Evolutionary conservation across 92 coral and sea anemone species (phyloP).

Genomic region (Parazoanthus atlanticus): DNA sequence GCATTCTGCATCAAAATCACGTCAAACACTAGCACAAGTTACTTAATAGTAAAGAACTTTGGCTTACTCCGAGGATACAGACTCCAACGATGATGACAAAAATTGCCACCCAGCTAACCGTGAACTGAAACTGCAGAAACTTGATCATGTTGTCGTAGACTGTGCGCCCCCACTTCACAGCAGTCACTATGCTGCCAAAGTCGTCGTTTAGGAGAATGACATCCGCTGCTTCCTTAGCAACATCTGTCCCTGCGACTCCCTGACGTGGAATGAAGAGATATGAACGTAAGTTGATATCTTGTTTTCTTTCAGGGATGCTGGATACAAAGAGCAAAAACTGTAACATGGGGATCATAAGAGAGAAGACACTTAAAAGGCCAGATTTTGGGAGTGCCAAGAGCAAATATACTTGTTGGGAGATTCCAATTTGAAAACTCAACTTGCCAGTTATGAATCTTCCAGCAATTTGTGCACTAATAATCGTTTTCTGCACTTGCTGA

Average conservation of each 20-base stretch:
- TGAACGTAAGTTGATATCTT: background rate
- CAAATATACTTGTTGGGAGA: too few relatives aligned
- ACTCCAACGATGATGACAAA: slow-evolving; percentile 78
- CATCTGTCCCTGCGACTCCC: slow-evolving; percentile 91
- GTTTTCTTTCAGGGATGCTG: background rate
- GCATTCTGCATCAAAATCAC: too few relatives aligned
- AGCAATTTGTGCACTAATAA: too few relatives aligned
- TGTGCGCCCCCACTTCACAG: slow-evolving; percentile 91
- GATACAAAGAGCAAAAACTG: background rate
- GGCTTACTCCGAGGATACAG: slow-evolving; percentile 77
- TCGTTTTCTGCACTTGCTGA: too few relatives aligned
- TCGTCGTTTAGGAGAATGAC: slow-evolving; percentile 81
- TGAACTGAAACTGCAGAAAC: slow-evolving; percentile 87
- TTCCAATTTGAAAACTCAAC: too few relatives aligned
- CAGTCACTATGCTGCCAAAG: slow-evolving; percentile 84
- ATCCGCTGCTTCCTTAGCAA: slow-evolving; percentile 80
- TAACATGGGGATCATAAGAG: too few relatives aligned
- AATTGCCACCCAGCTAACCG: slow-evolving; percentile 83
- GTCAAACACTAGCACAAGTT: too few relatives aligned
- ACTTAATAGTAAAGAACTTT: too few relatives aligned
- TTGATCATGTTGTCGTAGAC: slow-evolving; percentile 79
- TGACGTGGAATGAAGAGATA: slow-evolving; percentile 24
- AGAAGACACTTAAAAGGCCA: too few relatives aligned
- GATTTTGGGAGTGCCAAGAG: too few relatives aligned
- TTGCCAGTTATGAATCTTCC: too few relatives aligned